Evolutionary conservation across 2,888 invertebrate genomes (phyloP), one percentile per base, ranked within the genome.

Genomic region (Thymelicus lineola): DNA sequence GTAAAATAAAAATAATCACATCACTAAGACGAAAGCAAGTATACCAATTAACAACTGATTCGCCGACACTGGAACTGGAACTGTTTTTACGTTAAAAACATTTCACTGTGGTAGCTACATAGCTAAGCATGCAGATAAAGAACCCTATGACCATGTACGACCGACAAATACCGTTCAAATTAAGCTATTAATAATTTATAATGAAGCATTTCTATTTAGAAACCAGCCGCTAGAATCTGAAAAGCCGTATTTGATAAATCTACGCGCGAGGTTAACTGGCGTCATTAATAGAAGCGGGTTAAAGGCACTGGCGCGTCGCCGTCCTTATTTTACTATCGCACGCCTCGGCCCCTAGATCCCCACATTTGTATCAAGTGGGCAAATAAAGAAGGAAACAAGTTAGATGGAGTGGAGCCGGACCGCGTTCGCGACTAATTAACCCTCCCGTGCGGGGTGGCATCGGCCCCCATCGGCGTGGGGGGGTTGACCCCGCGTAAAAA

Each of bases 361-460:
- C 86, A 90, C 91, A 90, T 93, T 90, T 90, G 91, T 92, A 91
- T 87, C 90, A 90, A 92, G 91, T 87, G 89, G 85, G 87, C 87
- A 91, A 93, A 93, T 92, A 93, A 92, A 92, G 92, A 92, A 90
- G 87, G 86, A 91, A 91, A 89, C 90, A 90, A 93, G 91, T 89
- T 91, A 88, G 92, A 90, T 91, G 87, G 91, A 91, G 90, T 87
- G 87, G 86, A 86, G 88, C 87, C 83, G 89, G 90, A 87, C 90
- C 88, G 89, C 87, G 90, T 87, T 90, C 87, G 90, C 92, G 93
- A 93, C 93, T 93, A 93, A 93, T 93, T 93, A 92, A 91, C 89
- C 90, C 88, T 74, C 87, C 86, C 85, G 72, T 74, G 72, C 73
- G 72, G 75, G 75, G 75, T 79, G 79, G 77, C 73, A 72, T 68